Evolutionary conservation across 2,797 vertebrate species (phyloP).

Genomic region (Graptemys geographica): DNA sequence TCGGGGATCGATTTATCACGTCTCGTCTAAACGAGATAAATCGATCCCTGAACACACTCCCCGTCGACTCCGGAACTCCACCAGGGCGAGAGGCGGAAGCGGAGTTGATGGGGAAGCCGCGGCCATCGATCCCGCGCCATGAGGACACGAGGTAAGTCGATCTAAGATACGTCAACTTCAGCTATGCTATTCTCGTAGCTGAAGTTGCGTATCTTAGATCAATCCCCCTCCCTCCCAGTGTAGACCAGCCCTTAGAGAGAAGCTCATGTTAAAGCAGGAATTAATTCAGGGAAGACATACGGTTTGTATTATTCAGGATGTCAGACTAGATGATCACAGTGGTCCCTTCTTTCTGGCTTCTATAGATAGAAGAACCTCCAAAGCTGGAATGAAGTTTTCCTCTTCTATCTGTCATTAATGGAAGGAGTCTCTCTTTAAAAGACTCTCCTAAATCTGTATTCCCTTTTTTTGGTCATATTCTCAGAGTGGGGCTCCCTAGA

Average conservation of each 20-base stretch:
- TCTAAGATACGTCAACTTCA: no score
- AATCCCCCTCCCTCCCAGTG: no score
- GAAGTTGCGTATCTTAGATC: no score
- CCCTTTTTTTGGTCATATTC: neutral
- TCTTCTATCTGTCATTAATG: rapidly evolving
- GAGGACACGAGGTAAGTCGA: no score
- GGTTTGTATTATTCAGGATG: neutral
- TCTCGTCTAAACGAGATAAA: no score
- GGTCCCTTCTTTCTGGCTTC: neutral
- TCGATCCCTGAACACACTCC: no score
- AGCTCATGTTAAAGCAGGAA: neutral
- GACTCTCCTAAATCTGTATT: neutral
- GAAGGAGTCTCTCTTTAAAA: neutral
- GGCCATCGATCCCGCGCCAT: no score
- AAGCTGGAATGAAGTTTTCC: neutral
- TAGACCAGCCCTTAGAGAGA: neutral
- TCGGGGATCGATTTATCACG: no score
- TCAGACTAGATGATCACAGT: neutral
- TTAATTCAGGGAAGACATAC: neutral
- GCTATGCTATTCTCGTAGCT: no score
- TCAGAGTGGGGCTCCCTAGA: neutral
- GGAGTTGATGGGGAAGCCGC: no score
- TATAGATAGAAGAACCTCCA: neutral
- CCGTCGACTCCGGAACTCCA: no score
- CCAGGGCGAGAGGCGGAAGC: no score